Percentiles rank a stretch among this genome's conserved stretches.
phyloP scores from a whole-genome alignment of 1,140 invertebrate genomes.

The Microplitis mediator region DNA sequence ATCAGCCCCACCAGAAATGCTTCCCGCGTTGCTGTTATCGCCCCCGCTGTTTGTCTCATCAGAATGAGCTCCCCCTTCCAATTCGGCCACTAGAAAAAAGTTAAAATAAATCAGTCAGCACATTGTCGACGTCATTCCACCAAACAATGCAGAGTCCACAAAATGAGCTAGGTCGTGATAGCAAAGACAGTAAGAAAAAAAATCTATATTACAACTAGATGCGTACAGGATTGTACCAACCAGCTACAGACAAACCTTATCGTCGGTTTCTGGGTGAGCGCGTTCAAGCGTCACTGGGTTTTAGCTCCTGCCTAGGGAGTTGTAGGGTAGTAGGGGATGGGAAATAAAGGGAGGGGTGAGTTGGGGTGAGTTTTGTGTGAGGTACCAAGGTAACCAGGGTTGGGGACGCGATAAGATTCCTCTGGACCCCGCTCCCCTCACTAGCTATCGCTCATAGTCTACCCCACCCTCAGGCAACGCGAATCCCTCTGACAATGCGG shows the following conservation, averaged over 20 bases:
- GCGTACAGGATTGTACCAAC: constrained; percentile 39
- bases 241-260: constrained; percentile 59
- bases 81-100: constrained; percentile 54
- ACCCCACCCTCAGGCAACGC: constrained; percentile 5
- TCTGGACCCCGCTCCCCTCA: neutral
- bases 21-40: constrained; percentile 81
- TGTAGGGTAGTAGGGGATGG: too few relatives aligned
- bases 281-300: constrained; percentile 56
- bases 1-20: constrained; percentile 69
- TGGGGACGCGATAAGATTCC: constrained; percentile 52
- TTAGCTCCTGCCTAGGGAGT: constrained; percentile 43
- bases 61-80: constrained; percentile 71
- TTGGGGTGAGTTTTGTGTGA: constrained; percentile 29
- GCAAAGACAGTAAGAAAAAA: constrained; percentile 32
- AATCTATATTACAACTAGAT: constrained; percentile 21
- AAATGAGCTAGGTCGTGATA: neutral
- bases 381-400: constrained; percentile 33
- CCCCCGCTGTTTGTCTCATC: constrained; percentile 79
- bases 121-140: neutral
- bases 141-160: neutral
- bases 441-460: constrained; percentile 8
- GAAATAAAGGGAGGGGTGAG: constrained; percentile 16
- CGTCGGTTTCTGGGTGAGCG: constrained; percentile 62
- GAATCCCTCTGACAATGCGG: constrained; percentile 38
- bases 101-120: constrained; percentile 20